Conservation (phyloP, 2,113 vertebrate genomes). For the Channa argus region DNA sequence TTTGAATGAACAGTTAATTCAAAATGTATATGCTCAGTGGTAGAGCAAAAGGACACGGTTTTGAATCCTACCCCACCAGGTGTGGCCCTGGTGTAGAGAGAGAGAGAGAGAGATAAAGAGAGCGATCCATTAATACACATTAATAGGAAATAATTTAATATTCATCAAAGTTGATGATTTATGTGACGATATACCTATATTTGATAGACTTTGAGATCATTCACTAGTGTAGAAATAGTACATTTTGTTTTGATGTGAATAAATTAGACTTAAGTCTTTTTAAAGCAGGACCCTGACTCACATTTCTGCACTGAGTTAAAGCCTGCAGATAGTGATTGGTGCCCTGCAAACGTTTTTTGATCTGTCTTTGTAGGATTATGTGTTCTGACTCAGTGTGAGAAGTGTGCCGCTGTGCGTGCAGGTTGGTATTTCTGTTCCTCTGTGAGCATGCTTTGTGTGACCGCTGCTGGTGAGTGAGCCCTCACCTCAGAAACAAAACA, state of each 20-base stretch:
- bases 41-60: too few relatives aligned
- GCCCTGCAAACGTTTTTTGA: slow-evolving; percentile 48
- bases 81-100: too few relatives aligned
- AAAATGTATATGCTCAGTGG: too few relatives aligned
- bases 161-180: slow-evolving; percentile 3
- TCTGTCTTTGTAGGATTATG: slow-evolving; percentile 51
- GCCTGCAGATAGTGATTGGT: slow-evolving; percentile 39
- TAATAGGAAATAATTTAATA: too few relatives aligned
- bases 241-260: slow-evolving; percentile 21
- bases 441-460: slow-evolving; percentile 41
- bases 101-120: too few relatives aligned
- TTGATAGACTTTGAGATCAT: slow-evolving; percentile 36
- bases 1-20: too few relatives aligned
- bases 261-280: slow-evolving; percentile 41
- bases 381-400: slow-evolving; percentile 22
- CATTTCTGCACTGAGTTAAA: slow-evolving; percentile 45
- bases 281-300: slow-evolving; percentile 28
- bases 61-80: too few relatives aligned
- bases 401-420: slow-evolving; percentile 26
- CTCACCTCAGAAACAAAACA: slow-evolving; percentile 63
- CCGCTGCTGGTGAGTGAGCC: slow-evolving; percentile 39
- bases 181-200: slow-evolving; percentile 17
- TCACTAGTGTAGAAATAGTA: slow-evolving; percentile 22
- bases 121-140: too few relatives aligned
- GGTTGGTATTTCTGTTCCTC: slow-evolving; percentile 21